Base-by-base conservation (phyloP, 2,113 vertebrate genomes). In the Apaloderma vittatum region DNA sequence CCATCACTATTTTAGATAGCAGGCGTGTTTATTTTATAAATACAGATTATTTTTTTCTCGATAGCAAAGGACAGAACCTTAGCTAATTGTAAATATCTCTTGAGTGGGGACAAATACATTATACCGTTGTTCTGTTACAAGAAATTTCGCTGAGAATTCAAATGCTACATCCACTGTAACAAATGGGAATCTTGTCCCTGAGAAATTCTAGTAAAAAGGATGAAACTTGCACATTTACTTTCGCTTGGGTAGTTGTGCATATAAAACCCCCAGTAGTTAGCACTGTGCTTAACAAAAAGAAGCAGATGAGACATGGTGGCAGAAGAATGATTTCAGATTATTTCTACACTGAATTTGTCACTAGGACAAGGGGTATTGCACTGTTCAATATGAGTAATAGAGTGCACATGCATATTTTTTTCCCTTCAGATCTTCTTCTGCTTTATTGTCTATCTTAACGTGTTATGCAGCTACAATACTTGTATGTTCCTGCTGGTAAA, bases 1-100 rank as follows among this genome's bases (percentile, higher is more conserved):
- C 48, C 93, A 59, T 89, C 45, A 8, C 40, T 59, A 46, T 68
- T 32, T 65, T 72, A 75, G 87, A 90, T 79, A 96, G 70, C n/a
- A 68, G 65, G 11, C 58, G 36, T 84, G 34, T 78, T 93, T 91
- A 46, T 90, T 95, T 96, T 95, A 75, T 78, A 95, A 95, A 91
- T 81, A 70, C 11, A 68, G 82, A 66, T 83, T 32, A 5, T 48
- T 91, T 91, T 51, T 86, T 94, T 73, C 82, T 74, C n/a, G 92
- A 67, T 62, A 71, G 40, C 17, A 24, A 88, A 88, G 22, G 27
- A 43, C 27, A 66, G 46, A 74, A 88, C 30, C 32, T 36, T 67
- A 29, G 32, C 32, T 84, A 46, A 94, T 52, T 77, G 43, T 70
- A 59, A 30, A 6, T 88, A 37, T 71, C 26, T 87, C 29, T 61